Evolutionary conservation across 2,888 invertebrate species (phyloP).

Genomic region (Scaptomyza reducta): DNA sequence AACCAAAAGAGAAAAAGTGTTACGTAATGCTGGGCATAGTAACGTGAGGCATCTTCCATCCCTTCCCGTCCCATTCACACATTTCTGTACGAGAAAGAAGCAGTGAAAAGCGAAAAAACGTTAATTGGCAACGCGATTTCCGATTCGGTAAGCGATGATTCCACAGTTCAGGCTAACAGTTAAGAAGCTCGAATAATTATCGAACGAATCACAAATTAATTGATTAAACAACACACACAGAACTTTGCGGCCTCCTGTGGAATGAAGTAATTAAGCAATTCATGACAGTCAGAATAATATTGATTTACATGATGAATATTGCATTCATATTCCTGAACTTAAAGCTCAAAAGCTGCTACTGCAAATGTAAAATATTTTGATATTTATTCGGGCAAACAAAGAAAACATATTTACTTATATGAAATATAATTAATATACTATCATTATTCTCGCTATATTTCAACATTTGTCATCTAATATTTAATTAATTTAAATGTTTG

Average conservation of each 20-base stretch:
- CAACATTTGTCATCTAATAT: background rate
- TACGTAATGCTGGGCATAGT: slow-evolving; percentile 15
- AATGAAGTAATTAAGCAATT: background rate
- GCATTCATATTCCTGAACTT: background rate
- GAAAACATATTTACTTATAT: too few relatives aligned
- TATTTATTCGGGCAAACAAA: too few relatives aligned
- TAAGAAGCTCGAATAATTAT: slow-evolving; percentile 23
- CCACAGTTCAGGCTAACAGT: background rate
- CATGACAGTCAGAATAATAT: background rate
- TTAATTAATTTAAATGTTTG: too few relatives aligned
- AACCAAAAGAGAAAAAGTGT: slow-evolving; percentile 13
- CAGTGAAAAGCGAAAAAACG: background rate
- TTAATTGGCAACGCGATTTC: slow-evolving; percentile 28
- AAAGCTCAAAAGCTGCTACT: background rate
- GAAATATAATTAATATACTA: too few relatives aligned
- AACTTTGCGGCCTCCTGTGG: background rate
- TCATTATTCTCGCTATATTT: too few relatives aligned
- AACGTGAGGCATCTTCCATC: background rate
- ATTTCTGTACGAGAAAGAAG: background rate
- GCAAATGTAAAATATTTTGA: background rate
- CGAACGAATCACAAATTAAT: slow-evolving; percentile 31
- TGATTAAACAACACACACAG: slow-evolving; percentile 17
- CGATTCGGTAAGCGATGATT: slow-evolving; percentile 7
- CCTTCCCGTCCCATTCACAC: background rate
- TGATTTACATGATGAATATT: background rate